These are phyloP conservation scores for Oxyruncus cristatus DNA, from an alignment of 2,113 vertebrate species.

Conservation along the genomic window DNA sequence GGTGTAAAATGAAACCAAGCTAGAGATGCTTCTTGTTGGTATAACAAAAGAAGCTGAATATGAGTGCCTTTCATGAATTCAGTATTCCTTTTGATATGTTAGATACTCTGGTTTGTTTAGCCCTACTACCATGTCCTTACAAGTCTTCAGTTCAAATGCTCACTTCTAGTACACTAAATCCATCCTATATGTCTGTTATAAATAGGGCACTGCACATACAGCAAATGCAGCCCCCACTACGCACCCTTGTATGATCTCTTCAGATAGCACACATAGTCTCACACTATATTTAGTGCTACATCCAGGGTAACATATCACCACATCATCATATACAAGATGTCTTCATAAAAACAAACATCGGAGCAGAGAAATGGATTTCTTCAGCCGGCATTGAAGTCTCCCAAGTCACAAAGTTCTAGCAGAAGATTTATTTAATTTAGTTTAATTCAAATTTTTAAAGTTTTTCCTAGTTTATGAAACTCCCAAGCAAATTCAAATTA, in stretches of 20 bases:
- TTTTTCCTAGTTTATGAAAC: neutral
- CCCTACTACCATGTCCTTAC: neutral
- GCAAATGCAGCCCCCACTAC: slow-evolving; percentile 10
- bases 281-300: slow-evolving; percentile 62
- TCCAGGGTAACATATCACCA: slow-evolving; percentile 52
- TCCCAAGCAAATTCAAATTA: neutral
- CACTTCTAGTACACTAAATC: slow-evolving; percentile 59
- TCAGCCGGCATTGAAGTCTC: neutral
- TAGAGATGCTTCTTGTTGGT: neutral
- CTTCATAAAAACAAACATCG: slow-evolving; percentile 25
- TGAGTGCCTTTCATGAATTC: neutral
- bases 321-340: slow-evolving; percentile 45
- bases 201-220: slow-evolving; percentile 59
- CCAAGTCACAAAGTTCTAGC: neutral
- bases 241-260: slow-evolving; percentile 30
- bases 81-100: neutral
- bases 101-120: neutral
- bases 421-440: neutral
- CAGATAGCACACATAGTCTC: slow-evolving; percentile 57
- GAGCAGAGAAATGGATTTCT: neutral
- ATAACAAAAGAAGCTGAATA: neutral
- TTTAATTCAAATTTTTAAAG: neutral
- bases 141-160: slow-evolving; percentile 14
- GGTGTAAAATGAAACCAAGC: neutral
- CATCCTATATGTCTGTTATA: slow-evolving; percentile 60